These are phyloP conservation scores for Propithecus deckenii DNA, from an alignment of 2,797 vertebrate genomes.

Conservation along the genomic window DNA sequence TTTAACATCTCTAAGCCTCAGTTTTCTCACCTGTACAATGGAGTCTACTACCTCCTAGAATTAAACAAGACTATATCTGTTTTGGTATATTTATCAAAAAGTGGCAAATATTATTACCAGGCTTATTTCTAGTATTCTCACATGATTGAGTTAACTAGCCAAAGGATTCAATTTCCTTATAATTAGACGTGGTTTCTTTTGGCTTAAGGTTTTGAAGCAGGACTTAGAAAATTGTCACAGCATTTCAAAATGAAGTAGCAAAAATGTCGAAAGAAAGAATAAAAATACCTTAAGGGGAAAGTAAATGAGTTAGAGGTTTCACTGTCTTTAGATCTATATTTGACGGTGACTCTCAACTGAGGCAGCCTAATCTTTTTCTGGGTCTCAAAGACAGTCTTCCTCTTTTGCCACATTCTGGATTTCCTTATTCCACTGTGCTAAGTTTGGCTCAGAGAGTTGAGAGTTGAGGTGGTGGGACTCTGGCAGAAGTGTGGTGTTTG, in stretches of 20 bases:
- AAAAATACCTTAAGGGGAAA: background rate
- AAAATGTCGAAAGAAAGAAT: background rate
- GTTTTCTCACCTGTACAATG: background rate
- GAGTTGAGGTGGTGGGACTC: background rate
- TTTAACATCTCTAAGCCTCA: background rate
- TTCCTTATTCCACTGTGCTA: background rate
- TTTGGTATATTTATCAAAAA: background rate
- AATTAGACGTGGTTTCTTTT: background rate
- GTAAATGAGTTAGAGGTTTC: background rate
- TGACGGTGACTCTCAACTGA: background rate
- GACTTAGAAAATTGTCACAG: background rate
- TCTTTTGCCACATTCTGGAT: background rate
- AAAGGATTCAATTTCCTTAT: background rate
- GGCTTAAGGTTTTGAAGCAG: background rate
- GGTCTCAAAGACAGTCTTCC: background rate
- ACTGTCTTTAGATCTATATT: background rate
- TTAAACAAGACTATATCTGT: background rate
- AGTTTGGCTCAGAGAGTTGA: background rate
- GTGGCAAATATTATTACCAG: background rate
- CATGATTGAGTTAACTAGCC: background rate
- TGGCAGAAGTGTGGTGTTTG: background rate
- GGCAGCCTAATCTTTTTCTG: background rate
- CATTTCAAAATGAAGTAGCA: constrained; percentile 15
- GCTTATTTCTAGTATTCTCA: background rate
- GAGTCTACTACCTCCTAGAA: background rate